phyloP scores from a whole-genome alignment of 2,888 invertebrate genomes.

The Drosophila paracracens region DNA sequence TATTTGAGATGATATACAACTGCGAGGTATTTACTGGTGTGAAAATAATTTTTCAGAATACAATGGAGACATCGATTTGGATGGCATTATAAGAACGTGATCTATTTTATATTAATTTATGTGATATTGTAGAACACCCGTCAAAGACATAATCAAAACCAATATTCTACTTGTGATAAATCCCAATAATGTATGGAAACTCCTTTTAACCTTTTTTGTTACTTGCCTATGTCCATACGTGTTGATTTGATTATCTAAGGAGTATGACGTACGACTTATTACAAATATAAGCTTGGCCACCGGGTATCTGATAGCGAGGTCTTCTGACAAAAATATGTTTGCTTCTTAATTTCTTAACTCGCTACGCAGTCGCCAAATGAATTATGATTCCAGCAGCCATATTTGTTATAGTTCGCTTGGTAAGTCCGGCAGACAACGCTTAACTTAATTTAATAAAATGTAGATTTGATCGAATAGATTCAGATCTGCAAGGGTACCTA shows the following conservation, averaged over 20 bases:
- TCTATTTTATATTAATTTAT: not conserved
- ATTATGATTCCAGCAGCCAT: not conserved
- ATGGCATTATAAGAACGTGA: not conserved
- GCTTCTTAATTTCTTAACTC: not conserved
- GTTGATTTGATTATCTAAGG: not conserved
- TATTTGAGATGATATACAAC: not conserved
- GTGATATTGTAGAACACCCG: not conserved
- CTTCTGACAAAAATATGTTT: not conserved
- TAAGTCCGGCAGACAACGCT: not conserved
- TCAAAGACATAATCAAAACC: not conserved
- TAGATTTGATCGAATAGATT: not conserved
- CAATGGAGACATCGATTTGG: not conserved
- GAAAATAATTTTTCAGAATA: not conserved
- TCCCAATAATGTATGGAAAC: not conserved
- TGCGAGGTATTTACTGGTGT: not conserved
- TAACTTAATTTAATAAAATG: not conserved
- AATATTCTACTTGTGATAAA: not conserved
- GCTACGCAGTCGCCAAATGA: not conserved
- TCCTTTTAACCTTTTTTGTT: not conserved
- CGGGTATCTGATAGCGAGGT: not conserved
- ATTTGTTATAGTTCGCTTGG: not conserved
- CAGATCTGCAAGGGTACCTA: not conserved
- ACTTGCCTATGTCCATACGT: not conserved
- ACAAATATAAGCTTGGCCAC: not conserved
- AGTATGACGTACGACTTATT: not conserved